Evolutionary conservation across 1,140 invertebrate genomes (phyloP).

Genomic region (Ostrea edulis): DNA sequence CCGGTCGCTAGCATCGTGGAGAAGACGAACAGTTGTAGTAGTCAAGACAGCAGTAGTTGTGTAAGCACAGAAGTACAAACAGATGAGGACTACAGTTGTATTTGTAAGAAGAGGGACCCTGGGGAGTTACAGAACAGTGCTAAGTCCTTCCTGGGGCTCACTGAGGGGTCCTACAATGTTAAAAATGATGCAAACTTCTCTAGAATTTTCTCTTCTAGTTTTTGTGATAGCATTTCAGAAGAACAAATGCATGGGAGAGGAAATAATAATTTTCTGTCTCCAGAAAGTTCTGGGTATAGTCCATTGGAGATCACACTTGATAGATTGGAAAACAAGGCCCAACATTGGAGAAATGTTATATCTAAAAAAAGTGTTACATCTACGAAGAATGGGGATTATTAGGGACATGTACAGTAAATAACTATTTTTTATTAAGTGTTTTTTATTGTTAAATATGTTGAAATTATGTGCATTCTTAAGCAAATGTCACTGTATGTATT

Average conservation of each 20-base stretch:
- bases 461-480: too few species aligned
- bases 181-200: slow-evolving; percentile 32
- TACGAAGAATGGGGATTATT: neutral
- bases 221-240: slow-evolving; percentile 18
- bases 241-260: slow-evolving; percentile 9
- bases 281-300: slow-evolving; percentile 11
- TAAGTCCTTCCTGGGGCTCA: slow-evolving; percentile 8
- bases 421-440: too few species aligned
- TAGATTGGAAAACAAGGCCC: slow-evolving; percentile 47
- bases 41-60: neutral
- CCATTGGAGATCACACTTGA: slow-evolving; percentile 45
- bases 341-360: slow-evolving; percentile 32
- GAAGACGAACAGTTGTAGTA: neutral
- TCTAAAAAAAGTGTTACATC: neutral
- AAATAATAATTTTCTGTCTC: slow-evolving; percentile 4
- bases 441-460: too few species aligned
- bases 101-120: neutral
- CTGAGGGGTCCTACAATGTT: slow-evolving; percentile 31
- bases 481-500: too few species aligned
- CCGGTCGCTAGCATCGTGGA: neutral
- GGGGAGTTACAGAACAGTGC: neutral
- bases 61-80: slow-evolving; percentile 6
- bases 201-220: slow-evolving; percentile 35
- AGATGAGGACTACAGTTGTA: neutral
- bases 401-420: too few species aligned